A percentile compares a stretch with the other conserved stretches of the same genome.
Evolutionary conservation across 2,113 vertebrate species (phyloP).

Genomic region (Mormyrus iriodes): DNA sequence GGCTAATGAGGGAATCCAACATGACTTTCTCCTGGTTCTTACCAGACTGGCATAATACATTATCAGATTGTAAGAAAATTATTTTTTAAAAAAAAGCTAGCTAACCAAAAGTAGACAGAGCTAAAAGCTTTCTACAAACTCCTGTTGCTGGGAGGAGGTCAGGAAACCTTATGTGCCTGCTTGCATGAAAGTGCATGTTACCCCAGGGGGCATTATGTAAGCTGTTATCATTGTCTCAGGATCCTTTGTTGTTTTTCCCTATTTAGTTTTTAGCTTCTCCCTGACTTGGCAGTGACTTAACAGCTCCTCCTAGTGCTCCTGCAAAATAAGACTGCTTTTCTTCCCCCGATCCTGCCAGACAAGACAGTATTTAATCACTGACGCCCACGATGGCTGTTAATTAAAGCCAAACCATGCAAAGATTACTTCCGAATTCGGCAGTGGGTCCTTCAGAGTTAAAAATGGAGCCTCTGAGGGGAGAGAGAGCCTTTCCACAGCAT

Average conservation of each 20-base stretch:
- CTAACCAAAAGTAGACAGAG: not conserved
- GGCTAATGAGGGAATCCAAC: not conserved
- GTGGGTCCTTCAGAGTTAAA: not conserved
- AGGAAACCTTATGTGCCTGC: not conserved
- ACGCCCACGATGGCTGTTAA: not conserved
- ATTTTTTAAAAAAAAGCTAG: not conserved
- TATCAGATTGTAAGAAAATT: not conserved
- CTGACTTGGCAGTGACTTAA: conserved; percentile 9
- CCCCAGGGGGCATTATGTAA: not conserved
- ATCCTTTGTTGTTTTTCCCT: not conserved
- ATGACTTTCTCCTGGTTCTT: not conserved
- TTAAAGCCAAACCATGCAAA: not conserved
- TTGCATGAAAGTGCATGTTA: not conserved
- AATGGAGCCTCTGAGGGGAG: not conserved
- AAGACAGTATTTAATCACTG: not conserved
- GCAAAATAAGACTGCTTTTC: not conserved
- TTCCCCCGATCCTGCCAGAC: not conserved
- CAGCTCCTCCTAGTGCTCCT: conserved; percentile 17
- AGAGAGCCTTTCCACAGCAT: not conserved
- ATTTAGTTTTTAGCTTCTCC: not conserved
- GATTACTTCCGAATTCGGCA: not conserved
- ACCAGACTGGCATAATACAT: not conserved
- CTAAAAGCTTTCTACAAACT: not conserved
- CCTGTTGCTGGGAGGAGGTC: not conserved
- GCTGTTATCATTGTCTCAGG: conserved; percentile 4